Conservation (phyloP, 2,888 invertebrate species). For the Phaedon cochleariae region DNA sequence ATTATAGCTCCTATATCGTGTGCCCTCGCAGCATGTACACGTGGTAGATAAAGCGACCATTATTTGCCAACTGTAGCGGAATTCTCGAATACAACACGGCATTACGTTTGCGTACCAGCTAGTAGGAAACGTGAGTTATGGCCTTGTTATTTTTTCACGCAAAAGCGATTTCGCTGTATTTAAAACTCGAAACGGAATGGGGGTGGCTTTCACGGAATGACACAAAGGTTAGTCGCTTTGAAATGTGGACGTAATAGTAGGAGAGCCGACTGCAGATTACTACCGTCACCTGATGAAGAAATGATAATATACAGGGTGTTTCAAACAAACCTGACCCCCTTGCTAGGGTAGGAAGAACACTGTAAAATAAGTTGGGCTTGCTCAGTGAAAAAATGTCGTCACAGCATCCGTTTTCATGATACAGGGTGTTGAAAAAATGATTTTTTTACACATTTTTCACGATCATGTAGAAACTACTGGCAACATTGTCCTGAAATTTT, state of each 20-base stretch:
- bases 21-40: constrained; percentile 10
- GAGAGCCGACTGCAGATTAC: no score
- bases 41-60: constrained; percentile 27
- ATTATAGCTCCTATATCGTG: constrained; percentile 19
- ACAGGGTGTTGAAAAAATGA: no score
- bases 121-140: constrained; percentile 35
- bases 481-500: no score
- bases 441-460: no score
- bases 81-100: constrained; percentile 30
- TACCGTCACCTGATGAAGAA: no score
- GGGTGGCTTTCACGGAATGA: not conserved
- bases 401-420: no score
- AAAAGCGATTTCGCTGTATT: constrained; percentile 35
- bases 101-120: constrained; percentile 18
- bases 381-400: no score
- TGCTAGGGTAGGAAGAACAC: no score
- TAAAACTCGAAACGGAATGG: constrained; percentile 28
- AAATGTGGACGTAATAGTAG: not conserved
- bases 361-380: no score
- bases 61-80: constrained; percentile 35
- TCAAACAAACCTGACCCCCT: no score
- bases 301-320: no score
- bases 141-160: constrained; percentile 41
- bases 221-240: not conserved
- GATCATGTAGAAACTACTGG: no score